Base-by-base conservation (phyloP, 2,113 vertebrate genomes). In the Corythornis cristatus region DNA sequence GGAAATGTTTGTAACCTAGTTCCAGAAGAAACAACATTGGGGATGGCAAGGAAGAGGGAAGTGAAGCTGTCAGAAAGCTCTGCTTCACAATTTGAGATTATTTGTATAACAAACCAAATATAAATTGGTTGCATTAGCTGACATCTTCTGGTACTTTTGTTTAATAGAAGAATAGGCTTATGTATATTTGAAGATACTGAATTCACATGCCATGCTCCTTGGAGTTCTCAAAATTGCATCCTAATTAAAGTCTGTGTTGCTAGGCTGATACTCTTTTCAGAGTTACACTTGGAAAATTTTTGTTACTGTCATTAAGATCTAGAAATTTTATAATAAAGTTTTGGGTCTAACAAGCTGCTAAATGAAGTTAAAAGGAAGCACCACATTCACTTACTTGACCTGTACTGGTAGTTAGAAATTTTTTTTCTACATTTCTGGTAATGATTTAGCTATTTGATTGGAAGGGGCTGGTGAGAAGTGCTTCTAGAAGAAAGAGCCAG, bases 291-390 rank as follows among this genome's bases (percentile, higher is more conserved):
- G 21, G 12, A 67, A 45, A 12, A 10, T 8, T 70, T 65, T 58
- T 65, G 20, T 23, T 83, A 33, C 46, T 9, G 3, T 33, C 8
- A 5, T 43, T 66, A 67, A n/a, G 10, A 46, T 33, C 9, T 78
- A 51, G 11, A n/a, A 77, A 71, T 17, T 33, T 71, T 8, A 17
- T 56, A 5, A 22, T 29, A n/a, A 53, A 2, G 10, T 14, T n/a
- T 62, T 62, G 35, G 3, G 3, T n/a, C 16, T 64, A 35, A 31
- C 0, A 6, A 21, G 13, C 26, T 60, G 67, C 23, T 61, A 0
- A 51, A 23, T 78, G 43, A 66, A 86, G 33, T 53, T 68, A 42
- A 64, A 70, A 82, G 26, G 31, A 45, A 87, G 12, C 11, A 31
- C 12, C 6, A 11, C 28, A 4, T 15, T 79, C 10, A 33, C 86